Percentiles rank a stretch among this genome's conserved stretches.
These are phyloP conservation scores for Taxidea taxus DNA, from an alignment of 2,113 vertebrate genomes.

Conservation along the genomic window DNA sequence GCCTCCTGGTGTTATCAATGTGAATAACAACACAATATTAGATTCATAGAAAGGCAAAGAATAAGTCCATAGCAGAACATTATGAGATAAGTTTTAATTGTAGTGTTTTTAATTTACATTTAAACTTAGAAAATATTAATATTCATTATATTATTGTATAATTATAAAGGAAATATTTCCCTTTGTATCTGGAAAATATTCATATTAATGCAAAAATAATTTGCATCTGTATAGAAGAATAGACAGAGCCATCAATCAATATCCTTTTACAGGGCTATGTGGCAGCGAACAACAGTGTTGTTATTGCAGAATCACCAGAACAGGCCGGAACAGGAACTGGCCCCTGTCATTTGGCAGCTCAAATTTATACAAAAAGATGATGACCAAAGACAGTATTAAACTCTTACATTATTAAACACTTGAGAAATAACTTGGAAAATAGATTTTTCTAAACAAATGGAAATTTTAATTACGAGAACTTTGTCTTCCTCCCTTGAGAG, in stretches of 20 bases:
- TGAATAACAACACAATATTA: conserved; percentile 25
- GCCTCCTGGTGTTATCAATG: conserved; percentile 34
- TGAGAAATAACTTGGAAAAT: not conserved
- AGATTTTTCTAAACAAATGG: not conserved
- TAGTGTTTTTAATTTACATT: conserved; percentile 20
- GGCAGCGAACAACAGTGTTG: not conserved
- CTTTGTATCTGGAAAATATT: conserved; percentile 32
- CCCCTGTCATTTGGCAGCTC: not conserved
- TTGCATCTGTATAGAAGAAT: conserved; percentile 52
- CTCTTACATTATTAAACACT: not conserved
- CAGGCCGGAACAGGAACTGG: not conserved
- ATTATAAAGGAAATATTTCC: conserved; percentile 1
- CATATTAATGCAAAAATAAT: conserved; percentile 44
- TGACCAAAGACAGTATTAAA: not conserved
- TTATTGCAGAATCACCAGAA: not conserved
- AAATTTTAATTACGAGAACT: not conserved
- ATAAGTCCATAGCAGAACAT: not conserved
- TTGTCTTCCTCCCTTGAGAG: not conserved
- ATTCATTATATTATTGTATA: not conserved
- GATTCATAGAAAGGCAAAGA: not conserved
- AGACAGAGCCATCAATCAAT: conserved; percentile 12
- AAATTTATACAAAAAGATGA: not conserved
- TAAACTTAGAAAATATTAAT: conserved; percentile 41
- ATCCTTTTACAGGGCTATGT: not conserved
- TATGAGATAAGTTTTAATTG: not conserved